phyloP scores from a whole-genome alignment of 2,888 invertebrate genomes.

The Andrena dorsata region DNA sequence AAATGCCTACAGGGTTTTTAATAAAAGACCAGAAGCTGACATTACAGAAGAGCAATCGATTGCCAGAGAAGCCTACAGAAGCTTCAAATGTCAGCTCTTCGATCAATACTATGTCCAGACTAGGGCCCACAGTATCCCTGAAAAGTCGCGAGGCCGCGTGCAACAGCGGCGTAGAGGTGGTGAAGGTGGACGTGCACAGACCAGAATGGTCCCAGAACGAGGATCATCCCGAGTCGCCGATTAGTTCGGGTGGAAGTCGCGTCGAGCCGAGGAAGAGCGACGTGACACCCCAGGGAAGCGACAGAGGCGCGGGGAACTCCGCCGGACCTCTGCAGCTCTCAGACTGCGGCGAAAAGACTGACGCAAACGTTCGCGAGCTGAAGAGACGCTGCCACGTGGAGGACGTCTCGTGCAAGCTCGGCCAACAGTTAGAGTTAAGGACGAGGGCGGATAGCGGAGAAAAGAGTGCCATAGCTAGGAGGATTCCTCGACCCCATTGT shows the following conservation, averaged over 20 bases:
- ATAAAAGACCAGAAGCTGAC: no score
- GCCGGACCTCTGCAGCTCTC: conserved; percentile 31
- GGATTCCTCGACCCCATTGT: conserved; percentile 71
- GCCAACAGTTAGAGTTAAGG: conserved; percentile 37
- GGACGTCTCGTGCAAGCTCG: conserved; percentile 13
- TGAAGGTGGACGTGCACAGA: neutral
- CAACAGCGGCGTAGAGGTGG: neutral
- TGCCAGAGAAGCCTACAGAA: neutral
- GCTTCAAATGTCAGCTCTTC: neutral
- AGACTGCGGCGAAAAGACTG: conserved; percentile 54
- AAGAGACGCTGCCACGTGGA: conserved; percentile 23
- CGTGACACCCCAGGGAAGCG: neutral
- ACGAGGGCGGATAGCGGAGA: conserved; percentile 67
- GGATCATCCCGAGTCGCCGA: neutral
- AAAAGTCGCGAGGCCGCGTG: no score
- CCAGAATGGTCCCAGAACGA: neutral
- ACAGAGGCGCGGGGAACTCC: conserved; percentile 1
- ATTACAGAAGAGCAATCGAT: neutral
- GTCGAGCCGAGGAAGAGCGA: neutral
- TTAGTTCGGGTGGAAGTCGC: neutral
- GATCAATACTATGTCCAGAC: neutral
- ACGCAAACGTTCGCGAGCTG: conserved; percentile 33
- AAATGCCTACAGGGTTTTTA: neutral
- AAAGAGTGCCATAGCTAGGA: conserved; percentile 82
- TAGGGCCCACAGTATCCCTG: neutral